Base-by-base conservation (phyloP, 2,797 vertebrate species). In the Ceryle rudis region DNA sequence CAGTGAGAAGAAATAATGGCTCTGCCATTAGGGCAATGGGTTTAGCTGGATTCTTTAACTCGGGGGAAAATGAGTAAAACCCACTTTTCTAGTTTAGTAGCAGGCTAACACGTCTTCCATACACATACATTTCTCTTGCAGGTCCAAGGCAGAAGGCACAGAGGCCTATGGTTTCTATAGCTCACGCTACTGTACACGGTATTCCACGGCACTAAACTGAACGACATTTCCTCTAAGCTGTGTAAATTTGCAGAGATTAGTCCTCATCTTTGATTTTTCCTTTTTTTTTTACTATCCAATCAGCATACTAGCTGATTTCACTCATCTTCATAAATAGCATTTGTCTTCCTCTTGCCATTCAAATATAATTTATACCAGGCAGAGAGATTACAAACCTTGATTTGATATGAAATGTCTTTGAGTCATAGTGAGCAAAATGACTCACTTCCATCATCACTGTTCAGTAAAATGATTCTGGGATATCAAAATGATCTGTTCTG, bases 301-400 rank as follows among this genome's bases (percentile, higher is more conserved):
- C 88, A 94, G 47, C 88, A 79, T 66, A 29, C 46, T 79, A 79
- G 91, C 86, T 94, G 87, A 91, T 93, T 96, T 93, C 95, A 92
- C 84, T 97, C 81, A 89, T 81, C 96, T 95, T 93, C 92, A 97
- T 92, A 95, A 97, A 95, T 95, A 96, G 86, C 80, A 90, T 88
- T 97, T 71, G 66, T 79, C 86, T 97, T 97, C 95, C 82, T 93
- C 94, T 89, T 97, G 95, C 92, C 60, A 97, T 95, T 97, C 82
- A 97, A 92, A 97, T 79, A 94, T 85, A 94, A 95, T 93, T 97
- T 94, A 94, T 79, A 80, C 75, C 49, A 93, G 75, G 88, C 80
- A 88, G n/a, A 90, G 61, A 86, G 84, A 97, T 96, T 96, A 86
- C 54, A 96, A 75, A 82, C 86, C 82, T 92, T 95, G 93, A 95